Conservation (phyloP, 2,113 vertebrate genomes). For the Cavia aperea region DNA sequence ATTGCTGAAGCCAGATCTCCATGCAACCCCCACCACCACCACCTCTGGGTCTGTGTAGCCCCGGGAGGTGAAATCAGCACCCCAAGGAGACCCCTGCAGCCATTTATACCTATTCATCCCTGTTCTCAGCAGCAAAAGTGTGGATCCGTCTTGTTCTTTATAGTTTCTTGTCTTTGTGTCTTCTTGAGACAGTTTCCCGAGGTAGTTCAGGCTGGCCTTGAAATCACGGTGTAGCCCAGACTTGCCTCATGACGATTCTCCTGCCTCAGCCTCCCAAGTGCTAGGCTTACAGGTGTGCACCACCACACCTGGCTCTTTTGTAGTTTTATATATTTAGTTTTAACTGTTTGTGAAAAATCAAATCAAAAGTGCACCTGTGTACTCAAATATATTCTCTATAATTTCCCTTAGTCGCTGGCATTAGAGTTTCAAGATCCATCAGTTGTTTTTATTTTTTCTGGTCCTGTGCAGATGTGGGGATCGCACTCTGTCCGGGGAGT, state of each 20-base stretch:
- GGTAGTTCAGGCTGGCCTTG: too few relatives aligned
- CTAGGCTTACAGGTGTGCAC: too few relatives aligned
- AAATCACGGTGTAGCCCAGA: too few relatives aligned
- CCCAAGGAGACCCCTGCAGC: too few relatives aligned
- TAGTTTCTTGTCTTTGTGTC: background rate
- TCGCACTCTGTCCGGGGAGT: rapidly evolving
- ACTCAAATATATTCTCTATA: background rate
- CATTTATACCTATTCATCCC: too few relatives aligned
- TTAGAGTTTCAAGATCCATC: background rate
- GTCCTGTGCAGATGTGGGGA: background rate
- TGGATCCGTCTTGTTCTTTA: background rate
- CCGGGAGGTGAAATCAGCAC: background rate
- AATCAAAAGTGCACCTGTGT: background rate
- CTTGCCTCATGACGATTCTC: too few relatives aligned
- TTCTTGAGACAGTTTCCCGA: too few relatives aligned
- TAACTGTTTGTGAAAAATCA: background rate
- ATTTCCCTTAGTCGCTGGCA: background rate
- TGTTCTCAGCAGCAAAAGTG: background rate
- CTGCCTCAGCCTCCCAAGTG: too few relatives aligned
- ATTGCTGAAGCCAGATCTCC: background rate
- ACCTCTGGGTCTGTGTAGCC: background rate
- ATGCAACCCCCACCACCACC: background rate
- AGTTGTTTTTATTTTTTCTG: too few relatives aligned
- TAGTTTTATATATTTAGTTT: background rate
- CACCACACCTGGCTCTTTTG: background rate